Evolutionary conservation across 2,113 vertebrate genomes (phyloP).

Genomic region (Potamarius usumacintae): DNA sequence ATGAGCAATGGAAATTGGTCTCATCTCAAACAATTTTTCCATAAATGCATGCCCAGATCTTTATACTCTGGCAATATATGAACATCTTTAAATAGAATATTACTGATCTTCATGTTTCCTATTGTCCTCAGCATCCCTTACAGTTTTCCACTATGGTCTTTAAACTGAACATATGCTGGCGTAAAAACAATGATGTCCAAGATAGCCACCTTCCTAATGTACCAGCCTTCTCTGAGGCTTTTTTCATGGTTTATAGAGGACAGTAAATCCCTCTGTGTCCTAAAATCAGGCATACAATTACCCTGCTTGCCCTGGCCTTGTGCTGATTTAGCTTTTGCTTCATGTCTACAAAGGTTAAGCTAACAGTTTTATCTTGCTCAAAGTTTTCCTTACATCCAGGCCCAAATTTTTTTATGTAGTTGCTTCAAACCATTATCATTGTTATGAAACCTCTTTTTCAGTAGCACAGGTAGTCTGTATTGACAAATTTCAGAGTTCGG

Average conservation of each 20-base stretch:
- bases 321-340: background rate
- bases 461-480: background rate
- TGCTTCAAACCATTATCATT: background rate
- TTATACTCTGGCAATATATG: background rate
- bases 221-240: background rate
- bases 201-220: background rate
- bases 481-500: background rate
- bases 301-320: background rate
- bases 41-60: background rate
- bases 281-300: background rate
- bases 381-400: background rate
- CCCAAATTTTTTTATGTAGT: background rate
- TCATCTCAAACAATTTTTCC: background rate
- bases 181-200: background rate
- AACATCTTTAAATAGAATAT: background rate
- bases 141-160: background rate
- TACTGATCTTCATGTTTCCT: background rate
- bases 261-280: background rate
- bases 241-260: background rate
- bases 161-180: background rate
- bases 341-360: background rate
- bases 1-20: background rate
- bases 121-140: background rate
- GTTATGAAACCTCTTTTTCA: background rate
- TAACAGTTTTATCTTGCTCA: background rate